phyloP scores from a whole-genome alignment of 2,888 invertebrate genomes.

The Coelogynopora nodosa region DNA sequence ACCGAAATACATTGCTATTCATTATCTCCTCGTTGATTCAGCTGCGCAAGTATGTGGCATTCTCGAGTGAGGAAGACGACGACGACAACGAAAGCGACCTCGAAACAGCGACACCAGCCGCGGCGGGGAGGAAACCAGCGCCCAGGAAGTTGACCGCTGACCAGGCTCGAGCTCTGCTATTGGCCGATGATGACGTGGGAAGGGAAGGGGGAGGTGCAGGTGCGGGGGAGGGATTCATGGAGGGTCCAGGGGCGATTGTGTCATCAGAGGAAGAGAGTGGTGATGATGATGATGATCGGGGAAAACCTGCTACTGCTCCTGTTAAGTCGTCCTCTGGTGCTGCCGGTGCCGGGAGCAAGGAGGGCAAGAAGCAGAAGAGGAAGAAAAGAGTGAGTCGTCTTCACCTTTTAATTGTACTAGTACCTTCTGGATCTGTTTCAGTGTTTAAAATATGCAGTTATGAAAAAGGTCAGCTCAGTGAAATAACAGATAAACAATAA shows the following conservation, averaged over 20 bases:
- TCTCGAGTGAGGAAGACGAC: constrained; percentile 27
- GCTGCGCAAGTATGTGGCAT: constrained; percentile 34
- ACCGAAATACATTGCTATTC: too few species aligned
- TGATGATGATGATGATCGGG: not conserved
- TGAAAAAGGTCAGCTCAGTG: too few species aligned
- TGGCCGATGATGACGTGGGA: not conserved
- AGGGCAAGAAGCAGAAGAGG: not conserved
- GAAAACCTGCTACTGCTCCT: too few species aligned
- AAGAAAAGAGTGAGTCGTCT: not conserved
- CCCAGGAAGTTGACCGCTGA: not conserved
- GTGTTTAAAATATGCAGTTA: too few species aligned
- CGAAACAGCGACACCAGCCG: not conserved
- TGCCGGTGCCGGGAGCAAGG: not conserved
- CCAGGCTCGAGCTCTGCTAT: not conserved
- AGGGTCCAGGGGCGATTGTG: not conserved
- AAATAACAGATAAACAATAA: too few species aligned
- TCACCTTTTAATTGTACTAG: not conserved
- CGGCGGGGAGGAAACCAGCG: not conserved
- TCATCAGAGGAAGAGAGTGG: not conserved
- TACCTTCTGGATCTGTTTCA: too few species aligned
- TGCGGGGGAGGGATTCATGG: not conserved
- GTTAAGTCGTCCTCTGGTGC: not conserved
- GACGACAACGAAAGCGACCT: not conserved
- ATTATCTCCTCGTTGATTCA: too few species aligned
- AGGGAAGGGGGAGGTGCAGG: not conserved